Conservation (phyloP, 2,888 invertebrate genomes). For the Onchidella celtica region DNA sequence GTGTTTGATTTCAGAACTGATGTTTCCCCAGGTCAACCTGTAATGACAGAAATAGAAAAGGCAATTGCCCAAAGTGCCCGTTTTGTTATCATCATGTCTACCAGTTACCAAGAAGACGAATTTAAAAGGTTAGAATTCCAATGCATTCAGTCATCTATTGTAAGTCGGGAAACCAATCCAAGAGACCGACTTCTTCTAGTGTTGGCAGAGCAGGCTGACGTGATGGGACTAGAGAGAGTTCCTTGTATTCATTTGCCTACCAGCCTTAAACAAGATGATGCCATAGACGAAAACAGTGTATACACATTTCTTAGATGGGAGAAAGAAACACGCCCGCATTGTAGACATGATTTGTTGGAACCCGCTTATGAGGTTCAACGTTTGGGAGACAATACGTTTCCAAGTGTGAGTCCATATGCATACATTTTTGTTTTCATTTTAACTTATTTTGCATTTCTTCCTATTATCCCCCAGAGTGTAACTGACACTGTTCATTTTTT, state of each 20-base stretch:
- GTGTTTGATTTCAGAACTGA: not conserved
- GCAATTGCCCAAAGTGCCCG: not conserved
- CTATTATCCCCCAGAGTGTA: too few relatives aligned
- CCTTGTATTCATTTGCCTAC: not conserved
- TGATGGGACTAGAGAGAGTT: not conserved
- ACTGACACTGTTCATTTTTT: too few relatives aligned
- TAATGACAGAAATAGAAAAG: not conserved
- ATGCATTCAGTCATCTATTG: conserved; percentile 3
- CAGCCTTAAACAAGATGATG: not conserved
- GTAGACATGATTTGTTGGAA: too few relatives aligned
- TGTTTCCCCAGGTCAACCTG: not conserved
- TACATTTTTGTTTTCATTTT: too few relatives aligned
- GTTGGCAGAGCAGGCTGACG: not conserved
- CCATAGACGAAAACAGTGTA: not conserved
- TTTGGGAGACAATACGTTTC: too few relatives aligned
- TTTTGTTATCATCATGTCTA: not conserved
- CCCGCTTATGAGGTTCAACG: too few relatives aligned
- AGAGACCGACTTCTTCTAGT: conserved; percentile 2
- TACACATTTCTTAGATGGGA: not conserved
- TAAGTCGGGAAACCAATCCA: not conserved
- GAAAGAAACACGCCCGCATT: not conserved
- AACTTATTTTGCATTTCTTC: too few relatives aligned
- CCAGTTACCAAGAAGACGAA: not conserved
- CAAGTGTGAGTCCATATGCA: too few relatives aligned
- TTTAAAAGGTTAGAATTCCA: not conserved